Conservation (phyloP, 2,888 invertebrate genomes). For the Antheraea yamamai region DNA sequence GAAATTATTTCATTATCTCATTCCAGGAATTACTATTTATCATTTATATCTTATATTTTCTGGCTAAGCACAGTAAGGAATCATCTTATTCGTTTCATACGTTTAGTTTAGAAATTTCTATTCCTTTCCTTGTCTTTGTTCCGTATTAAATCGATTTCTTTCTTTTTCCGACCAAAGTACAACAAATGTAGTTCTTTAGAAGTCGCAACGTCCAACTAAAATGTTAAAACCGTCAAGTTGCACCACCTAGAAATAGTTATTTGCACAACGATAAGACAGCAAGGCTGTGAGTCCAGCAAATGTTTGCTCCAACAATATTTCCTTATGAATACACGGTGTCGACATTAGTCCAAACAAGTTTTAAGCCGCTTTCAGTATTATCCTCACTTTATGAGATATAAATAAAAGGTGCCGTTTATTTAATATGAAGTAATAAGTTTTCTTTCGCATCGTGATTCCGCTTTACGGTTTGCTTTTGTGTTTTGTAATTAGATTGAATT, state of each 20-base stretch:
- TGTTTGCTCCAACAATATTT: conserved; percentile 77
- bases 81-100: neutral
- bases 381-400: conserved; percentile 47
- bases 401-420: conserved; percentile 18
- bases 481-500: conserved; percentile 9
- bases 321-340: conserved; percentile 71
- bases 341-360: conserved; percentile 77
- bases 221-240: conserved; percentile 29
- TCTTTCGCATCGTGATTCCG: conserved; percentile 12
- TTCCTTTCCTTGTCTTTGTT: neutral
- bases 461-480: conserved; percentile 11
- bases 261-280: conserved; percentile 54
- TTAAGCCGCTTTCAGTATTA: conserved; percentile 41
- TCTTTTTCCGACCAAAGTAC: neutral
- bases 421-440: conserved; percentile 20
- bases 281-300: conserved; percentile 64
- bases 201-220: conserved; percentile 1
- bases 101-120: neutral
- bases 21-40: neutral
- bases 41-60: neutral
- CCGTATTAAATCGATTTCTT: neutral
- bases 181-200: conserved; percentile 3
- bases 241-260: conserved; percentile 53
- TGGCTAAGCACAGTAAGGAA: neutral
- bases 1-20: neutral